phyloP scores from a whole-genome alignment of 2,888 invertebrate species.

The Idaea straminata region DNA sequence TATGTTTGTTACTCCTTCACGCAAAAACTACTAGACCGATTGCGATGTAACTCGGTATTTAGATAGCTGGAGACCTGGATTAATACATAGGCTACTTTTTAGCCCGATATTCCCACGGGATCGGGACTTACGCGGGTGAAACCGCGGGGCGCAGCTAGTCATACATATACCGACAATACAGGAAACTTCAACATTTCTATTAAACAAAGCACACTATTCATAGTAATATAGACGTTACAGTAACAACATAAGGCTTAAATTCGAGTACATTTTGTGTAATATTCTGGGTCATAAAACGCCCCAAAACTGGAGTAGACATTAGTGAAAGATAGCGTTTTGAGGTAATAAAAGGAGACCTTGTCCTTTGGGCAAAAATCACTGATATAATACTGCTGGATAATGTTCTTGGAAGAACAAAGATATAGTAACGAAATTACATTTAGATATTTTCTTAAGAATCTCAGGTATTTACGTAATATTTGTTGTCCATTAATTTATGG shows the following conservation, averaged over 20 bases:
- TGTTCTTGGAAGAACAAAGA: background rate
- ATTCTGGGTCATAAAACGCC: conserved; percentile 21
- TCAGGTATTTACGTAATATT: background rate
- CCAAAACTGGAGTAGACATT: conserved; percentile 27
- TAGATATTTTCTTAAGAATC: background rate
- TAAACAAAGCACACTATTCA: conserved; percentile 1
- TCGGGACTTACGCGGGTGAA: too few relatives aligned
- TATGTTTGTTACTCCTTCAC: too few relatives aligned
- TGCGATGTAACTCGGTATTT: too few relatives aligned
- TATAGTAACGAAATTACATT: background rate
- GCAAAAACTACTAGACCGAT: too few relatives aligned
- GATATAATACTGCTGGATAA: conserved; percentile 10
- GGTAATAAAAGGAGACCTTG: conserved; percentile 25
- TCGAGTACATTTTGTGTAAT: conserved; percentile 6
- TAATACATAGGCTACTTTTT: too few relatives aligned
- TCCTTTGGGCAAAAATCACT: conserved; percentile 18
- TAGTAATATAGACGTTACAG: conserved; percentile 8
- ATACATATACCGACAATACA: conserved; percentile 2
- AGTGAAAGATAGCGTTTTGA: conserved; percentile 28
- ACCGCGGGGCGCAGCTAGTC: too few relatives aligned
- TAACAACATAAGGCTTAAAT: background rate
- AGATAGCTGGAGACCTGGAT: too few relatives aligned
- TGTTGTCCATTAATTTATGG: background rate
- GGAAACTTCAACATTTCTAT: conserved; percentile 14
- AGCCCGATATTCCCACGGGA: too few relatives aligned